These are phyloP conservation scores for Leptocoma aspasia DNA, from an alignment of 2,113 vertebrate species.

Conservation along the genomic window DNA sequence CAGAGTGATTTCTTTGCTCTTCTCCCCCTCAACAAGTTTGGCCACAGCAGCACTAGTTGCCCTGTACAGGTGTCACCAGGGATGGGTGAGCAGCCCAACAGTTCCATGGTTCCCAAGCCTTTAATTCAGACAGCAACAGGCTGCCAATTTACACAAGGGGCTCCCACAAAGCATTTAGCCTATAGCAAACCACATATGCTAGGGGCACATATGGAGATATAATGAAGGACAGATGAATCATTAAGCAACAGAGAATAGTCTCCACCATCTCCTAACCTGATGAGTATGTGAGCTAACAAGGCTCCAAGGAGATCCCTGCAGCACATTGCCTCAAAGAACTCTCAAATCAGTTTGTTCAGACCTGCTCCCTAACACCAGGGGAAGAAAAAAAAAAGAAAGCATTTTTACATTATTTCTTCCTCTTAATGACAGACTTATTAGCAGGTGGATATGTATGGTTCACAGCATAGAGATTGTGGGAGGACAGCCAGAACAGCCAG, in stretches of 20 bases:
- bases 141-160: neutral
- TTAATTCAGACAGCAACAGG: neutral
- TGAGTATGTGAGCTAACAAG: neutral
- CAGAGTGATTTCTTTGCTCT: neutral
- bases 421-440: neutral
- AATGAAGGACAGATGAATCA: neutral
- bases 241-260: neutral
- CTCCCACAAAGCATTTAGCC: neutral
- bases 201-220: neutral
- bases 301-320: neutral
- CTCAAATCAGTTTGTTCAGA: neutral
- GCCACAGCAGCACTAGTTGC: neutral
- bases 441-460: rapidly evolving
- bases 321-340: neutral
- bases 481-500: neutral
- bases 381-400: neutral
- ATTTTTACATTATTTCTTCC: neutral
- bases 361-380: neutral
- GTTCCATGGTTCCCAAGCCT: rapidly evolving
- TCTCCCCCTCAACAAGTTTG: rapidly evolving
- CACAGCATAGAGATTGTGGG: rapidly evolving
- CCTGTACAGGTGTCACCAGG: neutral
- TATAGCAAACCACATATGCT: neutral
- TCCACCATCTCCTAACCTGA: neutral
- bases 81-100: neutral